These are phyloP conservation scores for Yasuhikotakia modesta DNA, from an alignment of 2,797 vertebrate genomes.

Conservation along the genomic window DNA sequence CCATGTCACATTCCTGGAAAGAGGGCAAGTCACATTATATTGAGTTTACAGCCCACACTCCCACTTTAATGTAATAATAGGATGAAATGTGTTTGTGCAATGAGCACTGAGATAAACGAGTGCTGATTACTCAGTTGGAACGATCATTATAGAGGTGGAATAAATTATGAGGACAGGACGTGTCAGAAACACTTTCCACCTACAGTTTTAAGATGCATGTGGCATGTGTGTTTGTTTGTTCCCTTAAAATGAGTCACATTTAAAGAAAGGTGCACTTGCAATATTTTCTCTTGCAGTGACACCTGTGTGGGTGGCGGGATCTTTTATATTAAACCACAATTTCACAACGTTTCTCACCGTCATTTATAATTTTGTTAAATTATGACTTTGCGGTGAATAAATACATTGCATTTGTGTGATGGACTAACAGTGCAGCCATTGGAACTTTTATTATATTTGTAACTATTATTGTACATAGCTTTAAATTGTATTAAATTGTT, in stretches of 20 bases:
- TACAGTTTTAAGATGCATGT: conserved; percentile 1
- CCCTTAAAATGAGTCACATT: conserved; percentile 17
- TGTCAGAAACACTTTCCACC: background rate
- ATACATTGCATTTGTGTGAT: background rate
- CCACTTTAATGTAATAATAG: conserved; percentile 21
- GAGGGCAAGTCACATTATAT: conserved; percentile 13
- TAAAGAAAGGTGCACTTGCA: conserved; percentile 7
- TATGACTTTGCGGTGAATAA: background rate
- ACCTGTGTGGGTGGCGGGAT: background rate
- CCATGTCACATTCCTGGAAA: background rate
- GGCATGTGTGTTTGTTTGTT: conserved; percentile 11
- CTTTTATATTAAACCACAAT: background rate
- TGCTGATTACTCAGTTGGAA: conserved; percentile 37
- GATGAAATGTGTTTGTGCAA: conserved; percentile 18
- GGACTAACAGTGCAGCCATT: background rate
- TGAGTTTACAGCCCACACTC: conserved; percentile 16
- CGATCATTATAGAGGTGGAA: conserved; percentile 28
- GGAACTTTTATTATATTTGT: background rate
- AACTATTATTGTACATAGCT: background rate
- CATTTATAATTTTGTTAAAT: background rate
- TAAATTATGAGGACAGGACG: conserved; percentile 9
- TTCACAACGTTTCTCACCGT: background rate
- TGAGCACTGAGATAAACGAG: conserved; percentile 20
- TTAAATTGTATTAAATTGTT: background rate
- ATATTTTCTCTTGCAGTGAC: background rate